Evolutionary conservation across 2,888 invertebrate genomes (phyloP).

Genomic region (Rhimphoctona megacephalus): DNA sequence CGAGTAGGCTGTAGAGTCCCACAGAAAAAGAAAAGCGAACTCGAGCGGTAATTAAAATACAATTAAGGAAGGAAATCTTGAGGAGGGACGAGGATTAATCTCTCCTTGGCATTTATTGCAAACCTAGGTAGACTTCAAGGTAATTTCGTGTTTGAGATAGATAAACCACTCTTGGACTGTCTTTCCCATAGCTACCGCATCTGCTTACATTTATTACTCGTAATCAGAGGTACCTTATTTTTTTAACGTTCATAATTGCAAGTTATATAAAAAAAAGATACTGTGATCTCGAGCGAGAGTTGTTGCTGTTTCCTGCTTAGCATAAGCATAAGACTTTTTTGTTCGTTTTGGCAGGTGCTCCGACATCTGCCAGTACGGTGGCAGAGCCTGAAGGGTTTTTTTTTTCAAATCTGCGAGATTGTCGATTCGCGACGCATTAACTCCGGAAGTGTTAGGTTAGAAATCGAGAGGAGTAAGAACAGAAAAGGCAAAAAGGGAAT

Average conservation of each 20-base stretch:
- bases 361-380: conserved; percentile 46
- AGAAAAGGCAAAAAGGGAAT: neutral
- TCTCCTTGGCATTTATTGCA: conserved; percentile 64
- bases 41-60: conserved; percentile 70
- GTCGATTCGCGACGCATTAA: conserved; percentile 38
- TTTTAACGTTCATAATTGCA: conserved; percentile 4
- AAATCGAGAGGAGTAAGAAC: neutral
- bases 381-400: conserved; percentile 14
- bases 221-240: conserved; percentile 10
- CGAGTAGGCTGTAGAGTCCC: conserved; percentile 7
- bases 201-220: conserved; percentile 41
- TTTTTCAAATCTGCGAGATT: conserved; percentile 52
- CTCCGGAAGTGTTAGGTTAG: conserved; percentile 32
- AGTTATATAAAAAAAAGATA: conserved; percentile 32
- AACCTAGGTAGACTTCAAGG: conserved; percentile 45
- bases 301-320: conserved; percentile 16
- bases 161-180: conserved; percentile 32
- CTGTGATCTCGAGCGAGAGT: neutral
- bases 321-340: conserved; percentile 23
- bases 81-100: conserved; percentile 58
- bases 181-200: conserved; percentile 9
- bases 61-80: conserved; percentile 69
- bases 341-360: conserved; percentile 55
- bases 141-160: conserved; percentile 49
- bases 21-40: conserved; percentile 37